phyloP scores from a whole-genome alignment of 2,888 invertebrate species.

The Patella caerulea region DNA sequence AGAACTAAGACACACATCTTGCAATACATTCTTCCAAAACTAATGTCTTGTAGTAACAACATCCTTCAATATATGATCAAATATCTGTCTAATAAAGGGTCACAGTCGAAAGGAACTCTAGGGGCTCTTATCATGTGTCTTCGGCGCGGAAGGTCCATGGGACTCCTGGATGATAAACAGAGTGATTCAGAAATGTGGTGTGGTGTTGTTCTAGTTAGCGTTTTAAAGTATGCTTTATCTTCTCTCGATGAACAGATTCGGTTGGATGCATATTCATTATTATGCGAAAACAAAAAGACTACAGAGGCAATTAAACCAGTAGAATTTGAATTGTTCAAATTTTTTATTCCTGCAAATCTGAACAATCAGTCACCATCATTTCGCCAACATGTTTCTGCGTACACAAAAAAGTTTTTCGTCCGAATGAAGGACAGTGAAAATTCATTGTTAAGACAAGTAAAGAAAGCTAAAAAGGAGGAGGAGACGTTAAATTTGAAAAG shows the following conservation, averaged over 20 bases:
- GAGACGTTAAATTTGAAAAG: background rate
- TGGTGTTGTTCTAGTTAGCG: constrained; percentile 74
- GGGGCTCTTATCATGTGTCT: constrained; percentile 66
- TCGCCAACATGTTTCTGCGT: constrained; percentile 79
- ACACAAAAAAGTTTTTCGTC: constrained; percentile 79
- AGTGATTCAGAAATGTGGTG: constrained; percentile 73
- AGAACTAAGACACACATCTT: constrained; percentile 56
- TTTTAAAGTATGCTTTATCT: constrained; percentile 76
- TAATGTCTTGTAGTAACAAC: constrained; percentile 55
- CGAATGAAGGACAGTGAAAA: background rate
- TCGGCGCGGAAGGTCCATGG: constrained; percentile 57
- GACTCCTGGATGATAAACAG: constrained; percentile 40
- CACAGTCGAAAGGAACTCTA: constrained; percentile 26
- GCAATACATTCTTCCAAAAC: constrained; percentile 63
- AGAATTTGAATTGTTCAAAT: constrained; percentile 79
- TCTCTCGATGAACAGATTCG: constrained; percentile 79
- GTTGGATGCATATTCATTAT: constrained; percentile 78
- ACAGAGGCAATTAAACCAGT: constrained; percentile 78
- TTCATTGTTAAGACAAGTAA: background rate
- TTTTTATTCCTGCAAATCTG: constrained; percentile 80
- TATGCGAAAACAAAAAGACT: constrained; percentile 82
- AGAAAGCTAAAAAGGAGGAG: background rate
- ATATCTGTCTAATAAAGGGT: constrained; percentile 33
- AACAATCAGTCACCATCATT: constrained; percentile 80
- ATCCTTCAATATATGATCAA: constrained; percentile 54